These are phyloP conservation scores for Tor tambroides DNA, from an alignment of 2,113 vertebrate genomes.

Conservation along the genomic window DNA sequence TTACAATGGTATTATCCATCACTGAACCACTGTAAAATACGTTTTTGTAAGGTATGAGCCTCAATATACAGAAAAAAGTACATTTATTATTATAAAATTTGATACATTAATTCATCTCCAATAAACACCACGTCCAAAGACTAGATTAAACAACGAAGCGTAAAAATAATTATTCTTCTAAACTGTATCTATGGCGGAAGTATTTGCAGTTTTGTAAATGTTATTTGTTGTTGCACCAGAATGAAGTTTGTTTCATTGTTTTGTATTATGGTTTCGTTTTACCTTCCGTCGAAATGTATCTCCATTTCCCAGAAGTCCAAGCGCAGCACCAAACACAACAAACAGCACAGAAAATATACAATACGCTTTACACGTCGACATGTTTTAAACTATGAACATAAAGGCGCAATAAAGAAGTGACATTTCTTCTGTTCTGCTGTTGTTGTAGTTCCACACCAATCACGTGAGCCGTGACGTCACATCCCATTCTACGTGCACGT, in stretches of 20 bases:
- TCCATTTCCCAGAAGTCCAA: background rate
- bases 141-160: background rate
- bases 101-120: background rate
- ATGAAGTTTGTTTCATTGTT: background rate
- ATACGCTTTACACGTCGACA: background rate
- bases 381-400: background rate
- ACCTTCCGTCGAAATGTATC: conserved; percentile 29
- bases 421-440: background rate
- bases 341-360: background rate
- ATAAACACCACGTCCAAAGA: background rate
- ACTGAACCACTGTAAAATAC: no score
- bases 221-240: background rate
- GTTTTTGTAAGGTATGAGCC: background rate
- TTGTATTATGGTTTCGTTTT: background rate
- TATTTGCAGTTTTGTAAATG: background rate
- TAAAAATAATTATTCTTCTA: background rate
- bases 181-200: background rate
- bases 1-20: background rate
- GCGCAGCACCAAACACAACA: background rate
- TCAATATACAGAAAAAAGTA: background rate
- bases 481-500: no score
- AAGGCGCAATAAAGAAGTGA: background rate
- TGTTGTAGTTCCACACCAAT: background rate
- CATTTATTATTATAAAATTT: background rate
- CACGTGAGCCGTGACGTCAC: background rate